Evolutionary conservation across 2,113 vertebrate species (phyloP).

Genomic region (Lophochroa leadbeateri): DNA sequence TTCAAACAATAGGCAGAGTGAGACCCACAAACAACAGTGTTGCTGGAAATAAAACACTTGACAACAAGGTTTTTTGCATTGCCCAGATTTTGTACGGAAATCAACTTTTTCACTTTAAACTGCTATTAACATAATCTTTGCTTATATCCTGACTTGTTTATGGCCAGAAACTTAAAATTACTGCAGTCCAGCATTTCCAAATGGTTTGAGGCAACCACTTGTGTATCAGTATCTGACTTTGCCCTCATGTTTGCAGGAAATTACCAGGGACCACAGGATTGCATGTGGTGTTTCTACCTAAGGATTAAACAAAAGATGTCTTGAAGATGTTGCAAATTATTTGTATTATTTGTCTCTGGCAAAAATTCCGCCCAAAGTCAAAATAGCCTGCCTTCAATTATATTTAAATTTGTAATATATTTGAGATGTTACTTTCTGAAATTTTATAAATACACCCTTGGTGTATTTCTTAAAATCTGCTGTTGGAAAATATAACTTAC

Average conservation of each 20-base stretch:
- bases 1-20: background rate
- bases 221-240: background rate
- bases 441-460: background rate
- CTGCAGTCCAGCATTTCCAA: background rate
- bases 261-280: background rate
- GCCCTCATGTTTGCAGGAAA: background rate
- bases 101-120: background rate
- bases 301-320: background rate
- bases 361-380: background rate
- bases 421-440: background rate
- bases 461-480: background rate
- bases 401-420: background rate
- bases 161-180: background rate
- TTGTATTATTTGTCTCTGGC: background rate
- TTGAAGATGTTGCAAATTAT: background rate
- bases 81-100: background rate
- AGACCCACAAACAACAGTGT: accelerated
- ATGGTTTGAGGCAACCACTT: background rate
- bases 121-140: background rate
- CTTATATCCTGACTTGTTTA: background rate
- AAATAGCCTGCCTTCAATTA: background rate
- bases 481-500: background rate
- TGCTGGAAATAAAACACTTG: background rate
- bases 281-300: accelerated
- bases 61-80: accelerated